Conservation (phyloP, 2,113 vertebrate species). For the Paracanthobrama guichenoti region DNA sequence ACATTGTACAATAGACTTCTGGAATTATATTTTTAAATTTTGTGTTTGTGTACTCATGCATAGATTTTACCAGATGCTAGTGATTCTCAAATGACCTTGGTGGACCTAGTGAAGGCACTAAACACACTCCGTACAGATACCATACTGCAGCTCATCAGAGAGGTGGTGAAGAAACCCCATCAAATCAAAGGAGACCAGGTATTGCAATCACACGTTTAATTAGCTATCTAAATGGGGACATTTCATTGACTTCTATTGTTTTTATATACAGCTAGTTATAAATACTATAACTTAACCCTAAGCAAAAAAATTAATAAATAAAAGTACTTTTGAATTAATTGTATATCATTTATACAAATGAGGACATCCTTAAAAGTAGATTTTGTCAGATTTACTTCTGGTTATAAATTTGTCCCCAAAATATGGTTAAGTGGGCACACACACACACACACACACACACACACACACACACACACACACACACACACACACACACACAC, state of each 20-base stretch:
- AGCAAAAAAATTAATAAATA: no score
- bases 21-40: neutral
- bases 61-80: slow-evolving; percentile 84
- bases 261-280: neutral
- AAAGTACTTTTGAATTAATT: no score
- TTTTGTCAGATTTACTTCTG: no score
- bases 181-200: slow-evolving; percentile 93
- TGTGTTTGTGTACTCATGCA: slow-evolving; percentile 8
- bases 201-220: slow-evolving; percentile 19
- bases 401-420: no score
- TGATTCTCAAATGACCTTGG: slow-evolving; percentile 81
- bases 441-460: no score
- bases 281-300: neutral
- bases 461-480: no score
- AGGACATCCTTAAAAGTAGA: no score
- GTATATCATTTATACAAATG: no score
- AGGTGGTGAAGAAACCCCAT: slow-evolving; percentile 93
- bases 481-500: no score
- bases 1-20: neutral
- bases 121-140: slow-evolving; percentile 80
- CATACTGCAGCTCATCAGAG: slow-evolving; percentile 87
- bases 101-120: slow-evolving; percentile 88
- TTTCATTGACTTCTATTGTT: neutral
- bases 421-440: no score
- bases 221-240: neutral